Evolutionary conservation across 2,113 vertebrate genomes (phyloP), one percentile per base, ranked within the genome.

Genomic region (Tautogolabrus adspersus): DNA sequence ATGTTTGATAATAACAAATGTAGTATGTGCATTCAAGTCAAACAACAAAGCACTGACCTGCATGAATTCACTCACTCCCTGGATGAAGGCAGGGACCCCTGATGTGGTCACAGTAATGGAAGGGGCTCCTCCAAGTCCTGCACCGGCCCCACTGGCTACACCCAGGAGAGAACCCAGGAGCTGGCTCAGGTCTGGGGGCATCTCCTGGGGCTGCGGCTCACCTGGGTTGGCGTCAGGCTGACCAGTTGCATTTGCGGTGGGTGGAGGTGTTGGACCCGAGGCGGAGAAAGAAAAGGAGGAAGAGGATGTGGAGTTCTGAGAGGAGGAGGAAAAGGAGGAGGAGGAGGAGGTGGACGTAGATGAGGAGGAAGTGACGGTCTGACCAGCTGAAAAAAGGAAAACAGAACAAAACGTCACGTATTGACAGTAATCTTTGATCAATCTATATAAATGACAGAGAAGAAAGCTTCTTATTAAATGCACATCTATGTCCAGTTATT

Each of bases 1-100:
- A 49, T 18, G 18, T 7, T 18, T 18, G 1, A 13, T 16, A 47
- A 47, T 3, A 34, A 34, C 30, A 34, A 34, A 34, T 34, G 30
- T 6, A 34, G 26, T 1, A 26, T 16, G 0, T 47, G 26, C 40
- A 47, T 12, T 40, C 12, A 10, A 6, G 15, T 30, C 1, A 10
- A 57, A 1, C 10, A 75, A 79, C 79, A 42, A 94, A 93, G 91
- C 34, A 8, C 83, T 58, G 19, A 93, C 93, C 89, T 93, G 96
- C 81, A 97, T 92, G 77, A 98, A 96, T n/a, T 97, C 96, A 2
- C 93, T 94, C 87, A 98, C 93, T 66, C 96, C 97, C 86, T 97
- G 96, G 56, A 98, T 93, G 81, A 98, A 96, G 22, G 94, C 92
- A 0, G 97, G 96, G 23, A 97, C 93, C 0, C 96, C 96, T 1